Percentiles rank a stretch among this genome's conserved stretches.
These are phyloP conservation scores for Eciton burchellii DNA, from an alignment of 1,140 invertebrate genomes.

Conservation along the genomic window DNA sequence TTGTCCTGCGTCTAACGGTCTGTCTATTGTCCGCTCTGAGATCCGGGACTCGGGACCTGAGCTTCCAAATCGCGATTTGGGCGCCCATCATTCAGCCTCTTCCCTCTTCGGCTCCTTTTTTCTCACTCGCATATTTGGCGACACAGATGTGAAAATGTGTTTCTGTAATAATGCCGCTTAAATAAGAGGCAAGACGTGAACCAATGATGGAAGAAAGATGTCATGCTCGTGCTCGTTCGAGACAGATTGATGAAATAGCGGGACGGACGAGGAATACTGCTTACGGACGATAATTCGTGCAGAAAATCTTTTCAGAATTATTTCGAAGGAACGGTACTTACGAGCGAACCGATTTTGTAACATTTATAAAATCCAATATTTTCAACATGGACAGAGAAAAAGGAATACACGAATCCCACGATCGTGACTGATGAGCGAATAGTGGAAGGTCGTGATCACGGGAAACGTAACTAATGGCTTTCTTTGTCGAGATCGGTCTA, in stretches of 20 bases:
- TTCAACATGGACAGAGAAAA: not conserved
- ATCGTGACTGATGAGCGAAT: constrained; percentile 54
- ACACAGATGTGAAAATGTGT: not conserved
- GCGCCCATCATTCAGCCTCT: constrained; percentile 15
- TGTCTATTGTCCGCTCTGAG: constrained; percentile 63
- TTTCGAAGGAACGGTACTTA: not conserved
- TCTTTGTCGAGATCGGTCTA: not conserved
- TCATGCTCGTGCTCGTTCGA: not conserved
- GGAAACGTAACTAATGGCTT: constrained; percentile 51
- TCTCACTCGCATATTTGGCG: constrained; percentile 35
- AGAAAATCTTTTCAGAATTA: no score
- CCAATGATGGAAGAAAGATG: not conserved
- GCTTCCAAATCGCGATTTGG: constrained; percentile 58
- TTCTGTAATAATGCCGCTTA: not conserved
- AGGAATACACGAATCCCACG: constrained; percentile 60
- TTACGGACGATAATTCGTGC: no score
- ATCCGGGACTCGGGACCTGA: not conserved
- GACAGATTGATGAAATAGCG: no score
- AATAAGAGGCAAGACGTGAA: not conserved
- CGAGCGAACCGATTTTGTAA: not conserved
- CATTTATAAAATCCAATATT: not conserved
- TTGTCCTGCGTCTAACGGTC: constrained; percentile 68
- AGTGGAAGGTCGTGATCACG: constrained; percentile 17
- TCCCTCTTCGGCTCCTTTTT: not conserved
- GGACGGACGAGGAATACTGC: no score